A percentile compares a stretch with the other conserved stretches of the same genome.
These are phyloP conservation scores for Drosophila colorata DNA, from an alignment of 2,888 invertebrate genomes.

Conservation along the genomic window DNA sequence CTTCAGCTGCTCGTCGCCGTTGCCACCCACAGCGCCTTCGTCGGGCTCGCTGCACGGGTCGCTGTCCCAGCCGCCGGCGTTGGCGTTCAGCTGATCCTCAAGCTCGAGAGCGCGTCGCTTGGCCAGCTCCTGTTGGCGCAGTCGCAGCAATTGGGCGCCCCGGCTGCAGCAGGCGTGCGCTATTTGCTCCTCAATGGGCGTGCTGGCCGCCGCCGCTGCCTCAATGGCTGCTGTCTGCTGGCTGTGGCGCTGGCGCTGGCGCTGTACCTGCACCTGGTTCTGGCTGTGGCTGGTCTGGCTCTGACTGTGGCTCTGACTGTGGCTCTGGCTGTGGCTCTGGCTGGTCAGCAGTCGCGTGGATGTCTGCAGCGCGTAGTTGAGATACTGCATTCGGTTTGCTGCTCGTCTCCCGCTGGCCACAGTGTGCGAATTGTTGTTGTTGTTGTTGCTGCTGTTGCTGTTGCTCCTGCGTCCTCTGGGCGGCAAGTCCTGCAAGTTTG, in stretches of 20 bases:
- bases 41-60: slow-evolving; percentile 25
- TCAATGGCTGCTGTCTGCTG: slow-evolving; percentile 21
- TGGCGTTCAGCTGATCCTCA: slow-evolving; percentile 69
- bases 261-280: slow-evolving; percentile 10
- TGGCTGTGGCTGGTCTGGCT: slow-evolving; percentile 28
- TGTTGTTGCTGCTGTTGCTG: background rate
- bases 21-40: slow-evolving; percentile 65
- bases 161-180: slow-evolving; percentile 74
- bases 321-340: slow-evolving; percentile 60
- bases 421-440: slow-evolving; percentile 65
- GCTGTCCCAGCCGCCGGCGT: slow-evolving; percentile 42
- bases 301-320: slow-evolving; percentile 41
- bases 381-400: slow-evolving; percentile 84
- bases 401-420: slow-evolving; percentile 72
- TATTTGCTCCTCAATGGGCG: slow-evolving; percentile 61
- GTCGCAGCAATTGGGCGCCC: slow-evolving; percentile 70
- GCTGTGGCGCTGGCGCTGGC: slow-evolving; percentile 20
- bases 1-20: slow-evolving; percentile 3
- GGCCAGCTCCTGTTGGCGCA: slow-evolving; percentile 70
- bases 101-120: slow-evolving; percentile 66
- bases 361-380: slow-evolving; percentile 83
- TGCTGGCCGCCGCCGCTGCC: slow-evolving; percentile 25
- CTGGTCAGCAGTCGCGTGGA: slow-evolving; percentile 83
- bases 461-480: background rate
- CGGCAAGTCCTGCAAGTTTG: slow-evolving; percentile 39